Base-by-base conservation (phyloP, 2,113 vertebrate genomes). In the Odocoileus hemionus region DNA sequence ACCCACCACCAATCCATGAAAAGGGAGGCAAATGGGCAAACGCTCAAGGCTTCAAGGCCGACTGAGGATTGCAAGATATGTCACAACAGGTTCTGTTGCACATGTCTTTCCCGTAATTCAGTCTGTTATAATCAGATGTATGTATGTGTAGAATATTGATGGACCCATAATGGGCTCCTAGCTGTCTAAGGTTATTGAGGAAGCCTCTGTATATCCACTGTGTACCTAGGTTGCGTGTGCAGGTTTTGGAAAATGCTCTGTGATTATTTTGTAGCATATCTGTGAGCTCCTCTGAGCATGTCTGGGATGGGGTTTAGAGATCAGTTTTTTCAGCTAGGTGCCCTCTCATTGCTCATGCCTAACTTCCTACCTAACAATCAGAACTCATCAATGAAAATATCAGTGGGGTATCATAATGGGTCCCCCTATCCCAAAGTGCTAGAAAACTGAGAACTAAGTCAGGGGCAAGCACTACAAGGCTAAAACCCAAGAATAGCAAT, bases 361-460 rank as follows among this genome's bases (percentile, higher is more conserved):
- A 43, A 43, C 39, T 43, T 76, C 23, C 70, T 76, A 26, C 36
- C 39, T 43, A 43, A 76, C 21, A 74, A 19, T 55, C 64, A 70
- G 47, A 93, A 47, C 30, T 82, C 76, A 39, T 60, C 30, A 60
- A 1, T 28, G 60, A 55, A 54, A 33, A 3, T 28, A 50, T 28
- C 43, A 2, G 7, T 39, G 39, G 16, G n/a, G 13, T 23, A 57
- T 6, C 2, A 4, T 7, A 11, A 26, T 7, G 12, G 1, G 5
- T 15, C 6, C 33, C 21, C 19, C 3, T n/a, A 23, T 13, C 52
- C 14, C 21, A n/a, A 3, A 23, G 10, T 50, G 16, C 23, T 50
- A 8, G 39, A 16, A 43, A 83, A 28, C 52, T 47, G 39, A 45
- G 26, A 58, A 14, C 14, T 11, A 17, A n/a, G 30, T 11, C 1